A percentile compares a stretch with the other conserved stretches of the same genome.
phyloP scores from a whole-genome alignment of 2,888 invertebrate genomes.

The Drosophila mimetica region DNA sequence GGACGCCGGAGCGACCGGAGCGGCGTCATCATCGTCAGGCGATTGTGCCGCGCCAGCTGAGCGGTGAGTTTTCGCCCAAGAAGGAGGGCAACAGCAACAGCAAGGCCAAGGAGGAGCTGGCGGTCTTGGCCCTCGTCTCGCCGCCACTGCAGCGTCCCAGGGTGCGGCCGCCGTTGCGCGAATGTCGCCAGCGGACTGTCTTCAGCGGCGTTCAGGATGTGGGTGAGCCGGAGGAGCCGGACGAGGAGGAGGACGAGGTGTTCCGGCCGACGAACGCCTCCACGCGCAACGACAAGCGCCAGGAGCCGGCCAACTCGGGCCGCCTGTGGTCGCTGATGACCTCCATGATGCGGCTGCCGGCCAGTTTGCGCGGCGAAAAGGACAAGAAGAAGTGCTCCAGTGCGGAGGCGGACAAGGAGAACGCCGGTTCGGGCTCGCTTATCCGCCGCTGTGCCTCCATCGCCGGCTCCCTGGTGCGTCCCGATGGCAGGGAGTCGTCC shows the following conservation, averaged over 20 bases:
- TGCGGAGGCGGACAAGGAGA: conserved; percentile 48
- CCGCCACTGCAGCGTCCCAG: conserved; percentile 5
- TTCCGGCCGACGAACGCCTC: conserved; percentile 61
- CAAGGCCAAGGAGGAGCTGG: conserved; percentile 1
- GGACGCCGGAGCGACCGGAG: conserved; percentile 41
- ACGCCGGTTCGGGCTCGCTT: conserved; percentile 61
- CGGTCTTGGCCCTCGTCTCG: background rate
- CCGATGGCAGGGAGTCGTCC: conserved; percentile 49
- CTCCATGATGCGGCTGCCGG: conserved; percentile 80
- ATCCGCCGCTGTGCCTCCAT: conserved; percentile 82
- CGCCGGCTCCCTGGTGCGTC: conserved; percentile 81
- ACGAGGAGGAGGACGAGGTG: conserved; percentile 54
- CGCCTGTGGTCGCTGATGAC: conserved; percentile 74
- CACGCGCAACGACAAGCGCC: conserved; percentile 58
- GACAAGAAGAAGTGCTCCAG: background rate
- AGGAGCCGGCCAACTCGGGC: conserved; percentile 46
- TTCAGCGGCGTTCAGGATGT: conserved; percentile 65
- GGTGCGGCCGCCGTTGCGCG: conserved; percentile 62
- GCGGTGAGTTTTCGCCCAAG: conserved; percentile 53
- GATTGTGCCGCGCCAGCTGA: conserved; percentile 62
- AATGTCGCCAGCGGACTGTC: conserved; percentile 40
- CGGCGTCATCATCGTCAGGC: conserved; percentile 29
- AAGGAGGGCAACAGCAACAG: background rate
- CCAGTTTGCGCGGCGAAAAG: conserved; percentile 36
- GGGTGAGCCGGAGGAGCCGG: conserved; percentile 34